Evolutionary conservation across 2,113 vertebrate genomes (phyloP).

Genomic region (Prunella himalayana): DNA sequence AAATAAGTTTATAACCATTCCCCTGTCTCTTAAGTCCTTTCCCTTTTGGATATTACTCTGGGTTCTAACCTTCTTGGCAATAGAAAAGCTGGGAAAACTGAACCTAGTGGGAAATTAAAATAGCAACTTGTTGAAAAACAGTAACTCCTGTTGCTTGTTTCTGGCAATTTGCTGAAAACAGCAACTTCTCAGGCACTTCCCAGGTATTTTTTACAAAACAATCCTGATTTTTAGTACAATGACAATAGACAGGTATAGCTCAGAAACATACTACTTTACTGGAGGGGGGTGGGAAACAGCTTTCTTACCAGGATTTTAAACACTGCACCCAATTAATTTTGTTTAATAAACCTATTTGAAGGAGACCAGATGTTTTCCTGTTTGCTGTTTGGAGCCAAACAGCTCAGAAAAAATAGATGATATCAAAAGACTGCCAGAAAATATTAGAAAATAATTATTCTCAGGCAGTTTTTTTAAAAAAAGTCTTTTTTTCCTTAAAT

Average conservation of each 20-base stretch:
- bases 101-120: background rate
- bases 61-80: background rate
- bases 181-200: background rate
- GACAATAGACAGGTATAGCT: background rate
- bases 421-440: background rate
- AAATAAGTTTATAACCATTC: constrained; percentile 42
- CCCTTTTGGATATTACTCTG: constrained; percentile 5
- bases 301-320: background rate
- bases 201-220: background rate
- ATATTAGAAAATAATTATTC: background rate
- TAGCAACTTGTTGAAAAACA: background rate
- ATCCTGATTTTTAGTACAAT: background rate
- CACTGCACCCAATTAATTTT: background rate
- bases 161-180: background rate
- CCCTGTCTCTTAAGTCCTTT: constrained; percentile 47
- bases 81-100: background rate
- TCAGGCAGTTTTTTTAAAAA: background rate
- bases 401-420: background rate
- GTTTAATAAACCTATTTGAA: background rate
- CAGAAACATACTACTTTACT: background rate
- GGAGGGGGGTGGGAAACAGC: no score
- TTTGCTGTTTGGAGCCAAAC: background rate
- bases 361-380: background rate
- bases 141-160: background rate
- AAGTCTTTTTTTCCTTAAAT: background rate